A percentile compares a stretch with the other conserved stretches of the same genome.
These are phyloP conservation scores for Ia io DNA, from an alignment of 2,113 vertebrate genomes.

Conservation along the genomic window DNA sequence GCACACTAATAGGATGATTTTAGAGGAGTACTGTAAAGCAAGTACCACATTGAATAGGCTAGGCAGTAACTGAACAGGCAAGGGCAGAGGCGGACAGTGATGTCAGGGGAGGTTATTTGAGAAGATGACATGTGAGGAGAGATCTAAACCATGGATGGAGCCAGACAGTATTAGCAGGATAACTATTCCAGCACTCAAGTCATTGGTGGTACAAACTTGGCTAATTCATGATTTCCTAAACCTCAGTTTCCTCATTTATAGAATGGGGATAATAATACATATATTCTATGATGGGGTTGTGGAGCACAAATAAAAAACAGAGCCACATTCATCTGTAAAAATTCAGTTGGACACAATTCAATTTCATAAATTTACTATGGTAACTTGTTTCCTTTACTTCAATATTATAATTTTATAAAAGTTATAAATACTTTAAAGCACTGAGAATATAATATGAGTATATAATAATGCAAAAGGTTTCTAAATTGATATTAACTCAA, in stretches of 20 bases:
- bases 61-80: neutral
- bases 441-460: neutral
- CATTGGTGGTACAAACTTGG: neutral
- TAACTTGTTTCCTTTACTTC: neutral
- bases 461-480: neutral
- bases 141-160: neutral
- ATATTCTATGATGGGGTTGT: neutral
- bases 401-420: neutral
- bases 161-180: neutral
- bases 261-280: neutral
- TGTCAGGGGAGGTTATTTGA: neutral
- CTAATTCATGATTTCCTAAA: neutral
- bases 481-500: neutral
- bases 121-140: neutral
- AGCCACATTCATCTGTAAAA: neutral
- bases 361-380: neutral
- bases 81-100: neutral
- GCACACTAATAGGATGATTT: neutral
- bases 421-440: neutral
- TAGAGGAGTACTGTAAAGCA: neutral
- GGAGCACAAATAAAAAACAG: neutral
- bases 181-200: neutral
- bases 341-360: neutral
- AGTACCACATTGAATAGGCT: neutral
- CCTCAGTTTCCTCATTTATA: neutral